Percentiles rank a stretch among this genome's conserved stretches.
phyloP scores from a whole-genome alignment of 92 coral and sea anemone genomes.

The Epizoanthus ramosus region DNA sequence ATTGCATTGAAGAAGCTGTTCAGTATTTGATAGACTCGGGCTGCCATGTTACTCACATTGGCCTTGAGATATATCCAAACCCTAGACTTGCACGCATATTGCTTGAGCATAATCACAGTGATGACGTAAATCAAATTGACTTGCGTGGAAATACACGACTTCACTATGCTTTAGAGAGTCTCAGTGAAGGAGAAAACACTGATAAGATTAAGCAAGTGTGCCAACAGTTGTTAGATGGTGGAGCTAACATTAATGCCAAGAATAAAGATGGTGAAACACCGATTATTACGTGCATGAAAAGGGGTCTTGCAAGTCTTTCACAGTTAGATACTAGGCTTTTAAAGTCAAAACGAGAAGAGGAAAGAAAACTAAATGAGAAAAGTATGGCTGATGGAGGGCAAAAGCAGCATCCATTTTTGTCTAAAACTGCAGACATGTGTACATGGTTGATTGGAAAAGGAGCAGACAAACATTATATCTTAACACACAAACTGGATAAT shows the following conservation, averaged over 20 bases:
- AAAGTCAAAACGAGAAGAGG: too few relatives aligned
- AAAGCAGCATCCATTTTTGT: not conserved
- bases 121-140: not conserved
- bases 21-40: not conserved
- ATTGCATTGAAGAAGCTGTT: conserved; percentile 5
- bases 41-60: not conserved
- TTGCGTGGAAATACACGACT: not conserved
- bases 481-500: not conserved
- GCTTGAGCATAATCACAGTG: not conserved
- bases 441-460: not conserved
- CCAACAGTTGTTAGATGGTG: not conserved
- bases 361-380: too few relatives aligned
- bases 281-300: not conserved
- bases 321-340: too few relatives aligned
- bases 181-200: not conserved
- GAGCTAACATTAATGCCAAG: not conserved
- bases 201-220: not conserved
- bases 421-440: not conserved
- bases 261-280: not conserved
- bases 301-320: not conserved
- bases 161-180: not conserved
- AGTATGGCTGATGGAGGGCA: too few relatives aligned
- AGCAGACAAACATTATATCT: not conserved
- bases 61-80: not conserved
- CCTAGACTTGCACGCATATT: not conserved